Conservation (phyloP, 1,140 invertebrate genomes). For the Mesaphorura yosii region DNA sequence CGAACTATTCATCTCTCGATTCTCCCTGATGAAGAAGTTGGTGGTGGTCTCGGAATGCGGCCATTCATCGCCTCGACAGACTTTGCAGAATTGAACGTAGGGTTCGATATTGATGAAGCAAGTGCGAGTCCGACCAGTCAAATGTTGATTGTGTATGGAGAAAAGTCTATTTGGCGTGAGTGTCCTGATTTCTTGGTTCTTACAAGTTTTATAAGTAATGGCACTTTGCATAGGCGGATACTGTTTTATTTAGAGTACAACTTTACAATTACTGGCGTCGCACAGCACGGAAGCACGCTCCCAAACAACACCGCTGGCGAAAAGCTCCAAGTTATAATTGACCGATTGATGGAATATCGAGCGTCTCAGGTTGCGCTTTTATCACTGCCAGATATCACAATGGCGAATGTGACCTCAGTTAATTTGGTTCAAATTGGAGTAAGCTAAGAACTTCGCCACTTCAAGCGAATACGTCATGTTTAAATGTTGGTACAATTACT, state of each 20-base stretch:
- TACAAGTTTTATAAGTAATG: neutral
- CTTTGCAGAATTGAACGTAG: conserved; percentile 71
- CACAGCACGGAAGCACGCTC: conserved; percentile 77
- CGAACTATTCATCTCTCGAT: conserved; percentile 1
- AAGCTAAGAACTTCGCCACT: conserved; percentile 4
- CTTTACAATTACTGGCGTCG: conserved; percentile 44
- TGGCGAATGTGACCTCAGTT: conserved; percentile 70
- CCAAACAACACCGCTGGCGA: conserved; percentile 67
- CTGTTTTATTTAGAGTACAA: conserved; percentile 41
- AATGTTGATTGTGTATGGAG: conserved; percentile 60
- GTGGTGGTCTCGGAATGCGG: conserved; percentile 69
- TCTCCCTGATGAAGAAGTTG: conserved; percentile 68
- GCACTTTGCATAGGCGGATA: neutral
- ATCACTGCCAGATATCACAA: conserved; percentile 48
- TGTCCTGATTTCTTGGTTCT: conserved; percentile 12
- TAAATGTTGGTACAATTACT: neutral
- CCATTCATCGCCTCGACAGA: conserved; percentile 61
- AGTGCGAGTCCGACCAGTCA: conserved; percentile 51
- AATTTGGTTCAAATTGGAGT: neutral
- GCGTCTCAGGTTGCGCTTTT: conserved; percentile 49
- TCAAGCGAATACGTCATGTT: neutral
- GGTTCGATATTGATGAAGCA: conserved; percentile 84
- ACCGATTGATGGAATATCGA: conserved; percentile 62
- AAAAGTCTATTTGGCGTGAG: conserved; percentile 58
- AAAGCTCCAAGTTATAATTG: conserved; percentile 62